Evolutionary conservation across 1,140 invertebrate species (phyloP).

Genomic region (Acromyrmex echinatior): DNA sequence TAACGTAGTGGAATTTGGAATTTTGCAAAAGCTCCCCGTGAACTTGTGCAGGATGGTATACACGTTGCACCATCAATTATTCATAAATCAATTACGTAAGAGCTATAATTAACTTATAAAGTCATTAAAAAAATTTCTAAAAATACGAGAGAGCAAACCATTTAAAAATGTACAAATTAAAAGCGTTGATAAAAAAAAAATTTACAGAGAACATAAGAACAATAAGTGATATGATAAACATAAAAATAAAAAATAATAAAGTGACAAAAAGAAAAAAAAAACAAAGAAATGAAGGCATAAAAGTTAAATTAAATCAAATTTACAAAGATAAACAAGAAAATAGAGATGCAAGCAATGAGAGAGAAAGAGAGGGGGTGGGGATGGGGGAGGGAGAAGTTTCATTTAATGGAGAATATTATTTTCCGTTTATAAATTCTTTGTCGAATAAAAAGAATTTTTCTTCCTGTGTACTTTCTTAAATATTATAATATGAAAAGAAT

Average conservation of each 20-base stretch:
- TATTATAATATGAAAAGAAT: not conserved
- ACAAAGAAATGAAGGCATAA: too few species aligned
- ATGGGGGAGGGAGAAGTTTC: not conserved
- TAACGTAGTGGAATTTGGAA: slow-evolving; percentile 41
- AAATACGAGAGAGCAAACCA: not conserved
- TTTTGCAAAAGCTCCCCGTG: slow-evolving; percentile 40
- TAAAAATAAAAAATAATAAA: too few species aligned
- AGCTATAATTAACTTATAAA: slow-evolving; percentile 46
- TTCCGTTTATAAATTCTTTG: not conserved
- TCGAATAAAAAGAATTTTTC: not conserved
- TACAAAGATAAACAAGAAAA: too few species aligned
- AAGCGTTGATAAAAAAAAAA: too few species aligned
- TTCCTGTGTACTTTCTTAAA: not conserved
- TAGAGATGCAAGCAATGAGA: too few species aligned
- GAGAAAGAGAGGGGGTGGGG: not conserved
- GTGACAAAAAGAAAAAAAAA: too few species aligned
- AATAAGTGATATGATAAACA: too few species aligned
- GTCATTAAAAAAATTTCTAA: not conserved
- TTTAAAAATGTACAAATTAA: too few species aligned
- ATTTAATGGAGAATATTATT: not conserved
- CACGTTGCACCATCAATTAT: slow-evolving; percentile 40
- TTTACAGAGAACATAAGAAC: too few species aligned
- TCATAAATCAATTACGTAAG: slow-evolving; percentile 31
- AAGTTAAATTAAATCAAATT: too few species aligned
- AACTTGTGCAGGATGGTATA: not conserved